Percentiles rank a stretch among this genome's conserved stretches.
These are phyloP conservation scores for Lepilemur ruficaudatus DNA, from an alignment of 2,797 vertebrate species.

Conservation along the genomic window DNA sequence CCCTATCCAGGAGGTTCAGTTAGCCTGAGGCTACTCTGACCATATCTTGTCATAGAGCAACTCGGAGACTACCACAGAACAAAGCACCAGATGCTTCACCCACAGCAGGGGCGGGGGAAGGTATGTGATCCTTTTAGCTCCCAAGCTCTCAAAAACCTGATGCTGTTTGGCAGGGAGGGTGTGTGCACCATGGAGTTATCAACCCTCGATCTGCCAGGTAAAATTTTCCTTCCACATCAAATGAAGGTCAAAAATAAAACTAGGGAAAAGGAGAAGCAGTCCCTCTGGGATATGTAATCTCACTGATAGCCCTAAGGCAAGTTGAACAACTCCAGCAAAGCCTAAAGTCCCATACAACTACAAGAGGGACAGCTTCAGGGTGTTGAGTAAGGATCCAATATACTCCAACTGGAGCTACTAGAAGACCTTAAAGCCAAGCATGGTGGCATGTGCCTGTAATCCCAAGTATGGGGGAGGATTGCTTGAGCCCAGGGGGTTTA, in stretches of 20 bases:
- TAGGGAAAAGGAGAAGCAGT: not conserved
- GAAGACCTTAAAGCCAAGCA: too few species aligned
- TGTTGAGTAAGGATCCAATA: not conserved
- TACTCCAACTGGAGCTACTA: not conserved
- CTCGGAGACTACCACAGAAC: not conserved
- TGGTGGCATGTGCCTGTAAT: too few species aligned
- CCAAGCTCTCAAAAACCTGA: constrained; percentile 1
- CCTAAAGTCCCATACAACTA: not conserved
- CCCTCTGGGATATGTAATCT: not conserved
- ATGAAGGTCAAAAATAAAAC: not conserved
- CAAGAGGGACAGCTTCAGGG: not conserved
- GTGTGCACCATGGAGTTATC: not conserved
- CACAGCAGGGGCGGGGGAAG: not conserved
- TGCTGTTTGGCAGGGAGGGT: not conserved
- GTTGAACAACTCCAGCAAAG: not conserved
- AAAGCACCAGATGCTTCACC: not conserved
- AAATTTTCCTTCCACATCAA: not conserved
- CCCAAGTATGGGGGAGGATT: too few species aligned
- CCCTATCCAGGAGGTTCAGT: constrained; percentile 7
- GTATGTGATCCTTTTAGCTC: not conserved
- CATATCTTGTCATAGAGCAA: not conserved
- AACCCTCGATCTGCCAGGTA: not conserved
- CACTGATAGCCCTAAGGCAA: not conserved
- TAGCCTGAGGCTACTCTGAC: not conserved
- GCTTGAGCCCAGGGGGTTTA: too few species aligned